Base-by-base conservation (phyloP, 2,888 invertebrate genomes). In the Hemaris fuciformis region DNA sequence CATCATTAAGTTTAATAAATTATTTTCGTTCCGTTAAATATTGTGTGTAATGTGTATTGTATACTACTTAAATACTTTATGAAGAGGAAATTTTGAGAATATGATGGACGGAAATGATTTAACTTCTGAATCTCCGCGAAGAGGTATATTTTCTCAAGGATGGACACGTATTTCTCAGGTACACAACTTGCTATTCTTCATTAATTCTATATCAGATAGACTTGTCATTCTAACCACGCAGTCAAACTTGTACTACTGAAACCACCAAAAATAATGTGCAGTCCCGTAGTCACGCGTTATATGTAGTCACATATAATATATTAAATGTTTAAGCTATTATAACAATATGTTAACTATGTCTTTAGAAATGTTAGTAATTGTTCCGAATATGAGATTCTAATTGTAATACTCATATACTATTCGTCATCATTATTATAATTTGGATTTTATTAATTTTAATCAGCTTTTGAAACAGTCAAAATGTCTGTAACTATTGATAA, bases 101-200 rank as follows among this genome's bases (percentile, higher is more conserved):
- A 94, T 94, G 94, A 95, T 94, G 94, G 95, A 95, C 93, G 95
- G 95, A 88, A 95, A 95, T 83, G 95, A 95, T 93, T 90, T 95
- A 83, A 86, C 93, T 69, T 87, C 93, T 79, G 93, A 95, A 80
- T 83, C 85, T 74, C 85, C 87, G 73, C 94, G 94, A 84, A 94
- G 93, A 89, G 94, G 94, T 83, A 91, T 94, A 73, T 82, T 95
- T 76, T 94, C 94, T 69, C 95, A 95, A 90, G 93, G 94, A 68
- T 94, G 94, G 93, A 94, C 93, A 60, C 94, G 95, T 83, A 82
- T 95, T 84, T 95, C 94, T 75, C 95, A 96, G 94, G 95, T 95
- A 86, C 20, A 18, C 27, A 61, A 15, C 57, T 43, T 53, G 38
- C 59, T 61, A 58, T 23, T 42, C 13, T 48, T 57, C 7, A 57